Conservation (phyloP, 2,113 vertebrate species). For the Mormoops blainvillei region DNA sequence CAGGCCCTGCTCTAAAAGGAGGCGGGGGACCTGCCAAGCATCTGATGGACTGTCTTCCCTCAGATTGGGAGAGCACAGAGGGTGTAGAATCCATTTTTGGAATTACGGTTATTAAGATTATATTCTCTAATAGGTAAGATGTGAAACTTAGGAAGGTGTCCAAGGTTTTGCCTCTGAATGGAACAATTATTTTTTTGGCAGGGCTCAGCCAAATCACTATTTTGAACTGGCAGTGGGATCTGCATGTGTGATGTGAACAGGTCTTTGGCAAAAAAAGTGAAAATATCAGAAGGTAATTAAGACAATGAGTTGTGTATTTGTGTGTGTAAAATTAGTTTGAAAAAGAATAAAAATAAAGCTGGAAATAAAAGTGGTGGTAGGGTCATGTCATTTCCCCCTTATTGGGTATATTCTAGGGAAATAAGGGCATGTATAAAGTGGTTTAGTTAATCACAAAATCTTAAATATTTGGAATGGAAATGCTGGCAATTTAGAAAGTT, state of each 20-base stretch:
- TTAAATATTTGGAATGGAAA: not conserved
- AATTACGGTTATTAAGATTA: not conserved
- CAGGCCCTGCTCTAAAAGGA: not conserved
- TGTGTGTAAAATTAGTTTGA: not conserved
- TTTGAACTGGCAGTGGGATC: not conserved
- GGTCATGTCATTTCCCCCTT: not conserved
- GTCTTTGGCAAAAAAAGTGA: not conserved
- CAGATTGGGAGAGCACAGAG: not conserved
- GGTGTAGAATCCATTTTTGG: not conserved
- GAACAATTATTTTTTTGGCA: not conserved
- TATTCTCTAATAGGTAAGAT: not conserved
- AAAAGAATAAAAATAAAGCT: not conserved
- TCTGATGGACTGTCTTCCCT: not conserved
- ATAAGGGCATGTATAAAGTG: not conserved
- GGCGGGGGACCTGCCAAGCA: not conserved
- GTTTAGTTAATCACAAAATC: not conserved
- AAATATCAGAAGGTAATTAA: not conserved
- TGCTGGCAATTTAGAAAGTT: not conserved
- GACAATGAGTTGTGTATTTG: not conserved
- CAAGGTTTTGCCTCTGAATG: not conserved
- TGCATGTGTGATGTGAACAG: not conserved
- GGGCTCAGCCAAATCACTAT: not conserved
- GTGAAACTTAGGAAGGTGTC: not conserved
- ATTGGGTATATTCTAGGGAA: not conserved
- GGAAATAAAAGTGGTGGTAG: not conserved